Conservation (phyloP, 1,140 invertebrate genomes). For the Camponotus vicinus region DNA sequence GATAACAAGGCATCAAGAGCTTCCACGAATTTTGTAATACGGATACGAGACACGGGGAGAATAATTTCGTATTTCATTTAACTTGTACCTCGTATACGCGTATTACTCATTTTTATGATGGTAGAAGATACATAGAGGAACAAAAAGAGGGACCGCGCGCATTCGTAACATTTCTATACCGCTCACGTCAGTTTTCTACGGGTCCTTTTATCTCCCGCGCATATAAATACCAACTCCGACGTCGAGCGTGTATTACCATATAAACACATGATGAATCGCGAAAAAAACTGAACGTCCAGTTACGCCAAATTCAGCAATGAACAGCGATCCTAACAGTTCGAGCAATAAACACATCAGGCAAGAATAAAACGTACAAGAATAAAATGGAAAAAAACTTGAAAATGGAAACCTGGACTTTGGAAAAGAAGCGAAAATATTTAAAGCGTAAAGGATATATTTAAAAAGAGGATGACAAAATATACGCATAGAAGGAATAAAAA, state of each 20-base stretch:
- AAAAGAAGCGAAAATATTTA: not conserved
- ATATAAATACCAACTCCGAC: slow-evolving; percentile 33
- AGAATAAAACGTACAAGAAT: slow-evolving; percentile 3
- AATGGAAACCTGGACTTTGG: not conserved
- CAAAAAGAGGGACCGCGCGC: not conserved
- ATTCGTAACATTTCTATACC: slow-evolving; percentile 32
- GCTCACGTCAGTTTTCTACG: slow-evolving; percentile 42
- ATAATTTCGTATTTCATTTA: not conserved
- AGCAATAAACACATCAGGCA: not conserved
- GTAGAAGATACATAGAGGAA: not conserved
- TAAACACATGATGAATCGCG: slow-evolving; percentile 30
- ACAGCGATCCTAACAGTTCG: not conserved
- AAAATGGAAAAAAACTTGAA: not conserved
- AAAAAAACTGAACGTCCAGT: not conserved
- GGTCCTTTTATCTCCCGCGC: slow-evolving; percentile 19
- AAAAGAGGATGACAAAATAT: no score
- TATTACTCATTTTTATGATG: not conserved
- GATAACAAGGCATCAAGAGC: not conserved
- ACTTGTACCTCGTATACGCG: not conserved
- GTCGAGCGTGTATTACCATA: slow-evolving; percentile 21
- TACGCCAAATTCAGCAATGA: slow-evolving; percentile 2
- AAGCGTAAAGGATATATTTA: no score
- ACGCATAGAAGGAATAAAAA: not conserved
- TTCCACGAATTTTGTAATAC: not conserved
- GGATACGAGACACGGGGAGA: not conserved